Percentiles rank a stretch among this genome's conserved stretches.
Conservation (phyloP, 2,888 invertebrate genomes). For the Liodrosophila aerea region DNA sequence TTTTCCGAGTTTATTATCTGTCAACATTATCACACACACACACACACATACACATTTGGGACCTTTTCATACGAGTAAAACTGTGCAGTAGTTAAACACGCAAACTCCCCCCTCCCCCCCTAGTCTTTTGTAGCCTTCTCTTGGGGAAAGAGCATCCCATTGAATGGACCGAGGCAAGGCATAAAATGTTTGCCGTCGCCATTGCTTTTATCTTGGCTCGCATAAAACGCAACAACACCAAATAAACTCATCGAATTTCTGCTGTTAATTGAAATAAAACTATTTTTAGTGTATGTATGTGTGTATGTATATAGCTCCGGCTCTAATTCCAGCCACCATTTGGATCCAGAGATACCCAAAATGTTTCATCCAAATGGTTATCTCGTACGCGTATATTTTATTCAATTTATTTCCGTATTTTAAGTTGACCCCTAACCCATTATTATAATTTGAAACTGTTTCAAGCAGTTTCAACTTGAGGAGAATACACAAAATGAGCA, state of each 20-base stretch:
- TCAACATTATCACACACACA: conserved; percentile 73
- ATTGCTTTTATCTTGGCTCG: conserved; percentile 72
- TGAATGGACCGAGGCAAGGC: conserved; percentile 31
- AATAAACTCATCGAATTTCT: conserved; percentile 78
- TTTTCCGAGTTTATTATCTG: conserved; percentile 77
- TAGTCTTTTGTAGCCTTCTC: background rate
- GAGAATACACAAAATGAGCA: too few relatives aligned
- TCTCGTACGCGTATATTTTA: background rate
- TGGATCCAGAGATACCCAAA: conserved; percentile 11
- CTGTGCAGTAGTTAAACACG: conserved; percentile 55
- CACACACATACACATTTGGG: conserved; percentile 24
- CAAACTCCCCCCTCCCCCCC: conserved; percentile 15
- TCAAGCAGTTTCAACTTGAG: too few relatives aligned
- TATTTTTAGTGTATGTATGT: conserved; percentile 60
- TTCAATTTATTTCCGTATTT: too few relatives aligned
- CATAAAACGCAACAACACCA: conserved; percentile 70
- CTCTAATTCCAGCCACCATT: conserved; percentile 7
- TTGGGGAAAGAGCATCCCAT: conserved; percentile 11
- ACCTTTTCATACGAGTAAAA: conserved; percentile 30
- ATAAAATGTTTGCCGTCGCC: conserved; percentile 69
- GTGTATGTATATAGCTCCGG: background rate
- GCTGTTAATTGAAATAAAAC: conserved; percentile 77
- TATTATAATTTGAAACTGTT: too few relatives aligned
- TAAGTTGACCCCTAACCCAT: too few relatives aligned
- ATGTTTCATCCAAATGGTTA: conserved; percentile 1